Conservation (phyloP, 2,113 vertebrate species). For the Boleophthalmus pectinirostris region DNA sequence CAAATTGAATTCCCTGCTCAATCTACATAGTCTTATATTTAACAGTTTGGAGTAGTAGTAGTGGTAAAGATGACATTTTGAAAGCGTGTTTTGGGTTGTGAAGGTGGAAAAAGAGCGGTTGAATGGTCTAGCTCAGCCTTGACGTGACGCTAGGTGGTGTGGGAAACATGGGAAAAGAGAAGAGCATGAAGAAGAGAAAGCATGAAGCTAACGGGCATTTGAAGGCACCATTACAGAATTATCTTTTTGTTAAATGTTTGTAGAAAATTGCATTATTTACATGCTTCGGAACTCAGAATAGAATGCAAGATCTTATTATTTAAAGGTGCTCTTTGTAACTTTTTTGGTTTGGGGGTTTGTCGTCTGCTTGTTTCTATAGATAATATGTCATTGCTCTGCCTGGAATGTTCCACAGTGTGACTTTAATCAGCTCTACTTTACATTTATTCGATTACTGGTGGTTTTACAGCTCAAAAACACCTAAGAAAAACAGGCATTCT, state of each 20-base stretch:
- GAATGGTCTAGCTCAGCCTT: constrained; percentile 12
- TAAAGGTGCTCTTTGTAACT: too few species aligned
- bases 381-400: too few species aligned
- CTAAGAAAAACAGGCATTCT: too few species aligned
- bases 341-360: too few species aligned
- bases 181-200: too few species aligned
- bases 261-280: background rate
- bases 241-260: background rate
- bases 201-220: background rate
- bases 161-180: constrained; percentile 52
- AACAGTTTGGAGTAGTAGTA: background rate
- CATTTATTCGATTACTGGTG: too few species aligned
- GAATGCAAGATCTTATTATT: background rate
- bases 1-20: background rate
- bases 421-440: too few species aligned
- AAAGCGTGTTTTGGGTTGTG: background rate
- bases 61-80: background rate
- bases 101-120: constrained; percentile 16
- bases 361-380: too few species aligned
- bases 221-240: background rate
- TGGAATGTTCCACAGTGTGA: too few species aligned
- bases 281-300: background rate
- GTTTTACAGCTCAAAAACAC: too few species aligned
- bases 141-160: constrained; percentile 63
- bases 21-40: background rate